phyloP scores from a whole-genome alignment of 2,888 invertebrate species.

The Nemotelus nigrinus region DNA sequence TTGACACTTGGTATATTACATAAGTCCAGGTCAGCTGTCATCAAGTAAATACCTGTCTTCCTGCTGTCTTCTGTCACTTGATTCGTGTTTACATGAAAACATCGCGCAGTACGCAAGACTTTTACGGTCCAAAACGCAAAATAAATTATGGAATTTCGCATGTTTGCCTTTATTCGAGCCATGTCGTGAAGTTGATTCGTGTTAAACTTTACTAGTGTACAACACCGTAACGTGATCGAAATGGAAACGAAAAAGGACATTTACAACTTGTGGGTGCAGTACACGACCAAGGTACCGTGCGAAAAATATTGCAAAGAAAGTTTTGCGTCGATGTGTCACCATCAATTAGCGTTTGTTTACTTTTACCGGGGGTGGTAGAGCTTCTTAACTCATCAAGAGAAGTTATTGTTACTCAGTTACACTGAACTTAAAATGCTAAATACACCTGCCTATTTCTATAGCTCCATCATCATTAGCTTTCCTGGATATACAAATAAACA shows the following conservation, averaged over 20 bases:
- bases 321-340: slow-evolving; percentile 37
- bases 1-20: neutral
- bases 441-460: too few relatives aligned
- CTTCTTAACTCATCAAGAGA: neutral
- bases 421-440: too few relatives aligned
- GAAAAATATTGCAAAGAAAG: slow-evolving; percentile 3
- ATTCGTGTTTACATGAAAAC: slow-evolving; percentile 37
- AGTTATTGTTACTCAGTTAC: neutral
- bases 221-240: slow-evolving; percentile 6
- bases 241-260: slow-evolving; percentile 66
- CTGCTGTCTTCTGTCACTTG: slow-evolving; percentile 20
- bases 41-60: neutral
- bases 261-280: slow-evolving; percentile 68
- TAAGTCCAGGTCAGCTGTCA: neutral
- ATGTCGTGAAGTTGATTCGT: slow-evolving; percentile 21
- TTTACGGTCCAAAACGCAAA: neutral
- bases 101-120: slow-evolving; percentile 16
- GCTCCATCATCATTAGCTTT: too few relatives aligned
- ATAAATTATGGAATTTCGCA: neutral
- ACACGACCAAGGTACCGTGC: slow-evolving; percentile 66
- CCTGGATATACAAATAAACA: too few relatives aligned
- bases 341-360: slow-evolving; percentile 37
- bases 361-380: slow-evolving; percentile 18
- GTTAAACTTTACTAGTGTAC: neutral
- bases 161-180: neutral